phyloP scores from a whole-genome alignment of 2,113 vertebrate genomes.

The Helogale parvula region DNA sequence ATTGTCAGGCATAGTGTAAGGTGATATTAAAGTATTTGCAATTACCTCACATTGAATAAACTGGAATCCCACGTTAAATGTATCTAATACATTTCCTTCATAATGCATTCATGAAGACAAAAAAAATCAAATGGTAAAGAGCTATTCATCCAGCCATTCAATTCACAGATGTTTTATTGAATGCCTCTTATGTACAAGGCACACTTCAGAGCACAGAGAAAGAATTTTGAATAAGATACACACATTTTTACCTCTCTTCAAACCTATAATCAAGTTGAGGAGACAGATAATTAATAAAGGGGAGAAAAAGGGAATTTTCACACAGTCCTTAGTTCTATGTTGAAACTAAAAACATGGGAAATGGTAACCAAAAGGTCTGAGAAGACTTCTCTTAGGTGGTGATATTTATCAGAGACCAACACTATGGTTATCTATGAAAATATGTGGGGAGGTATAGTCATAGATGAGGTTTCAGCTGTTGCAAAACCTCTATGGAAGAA shows the following conservation, averaged over 20 bases:
- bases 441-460: accelerated
- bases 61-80: not conserved
- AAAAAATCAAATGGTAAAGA: not conserved
- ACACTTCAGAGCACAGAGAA: not conserved
- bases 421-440: not conserved
- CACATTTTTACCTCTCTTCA: not conserved
- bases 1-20: not conserved
- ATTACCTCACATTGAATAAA: not conserved
- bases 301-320: not conserved
- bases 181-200: accelerated
- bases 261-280: not conserved
- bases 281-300: not conserved
- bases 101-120: not conserved
- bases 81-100: not conserved
- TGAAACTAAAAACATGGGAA: not conserved
- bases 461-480: not conserved
- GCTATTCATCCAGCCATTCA: not conserved
- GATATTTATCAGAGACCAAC: not conserved
- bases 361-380: accelerated
- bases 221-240: not conserved
- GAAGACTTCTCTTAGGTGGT: not conserved
- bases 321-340: not conserved
- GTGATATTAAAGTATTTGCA: not conserved
- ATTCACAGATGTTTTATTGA: not conserved
- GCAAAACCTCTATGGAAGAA: not conserved